phyloP scores from a whole-genome alignment of 2,113 vertebrate species.

The Campylomormyrus numenius region DNA sequence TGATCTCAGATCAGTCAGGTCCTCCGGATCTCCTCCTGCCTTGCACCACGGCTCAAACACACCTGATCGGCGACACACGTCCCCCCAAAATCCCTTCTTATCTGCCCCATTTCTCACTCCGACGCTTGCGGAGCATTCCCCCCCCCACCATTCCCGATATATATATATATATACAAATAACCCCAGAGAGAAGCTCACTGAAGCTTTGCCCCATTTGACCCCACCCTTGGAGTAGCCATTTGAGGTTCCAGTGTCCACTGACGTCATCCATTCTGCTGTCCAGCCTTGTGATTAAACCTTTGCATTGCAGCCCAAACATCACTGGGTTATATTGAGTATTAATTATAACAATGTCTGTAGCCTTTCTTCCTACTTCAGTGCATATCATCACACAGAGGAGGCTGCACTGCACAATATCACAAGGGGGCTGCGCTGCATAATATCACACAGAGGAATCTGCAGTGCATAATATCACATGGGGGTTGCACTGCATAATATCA shows the following conservation, averaged over 20 bases:
- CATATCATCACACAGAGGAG: not conserved
- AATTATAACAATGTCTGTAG: not conserved
- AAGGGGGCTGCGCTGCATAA: no score
- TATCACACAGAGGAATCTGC: not conserved
- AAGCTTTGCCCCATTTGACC: not conserved
- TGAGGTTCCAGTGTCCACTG: not conserved
- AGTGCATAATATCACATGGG: not conserved
- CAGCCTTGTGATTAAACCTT: not conserved
- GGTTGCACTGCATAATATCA: not conserved
- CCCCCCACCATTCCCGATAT: not conserved
- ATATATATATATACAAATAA: not conserved
- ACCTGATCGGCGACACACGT: not conserved
- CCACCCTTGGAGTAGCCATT: not conserved
- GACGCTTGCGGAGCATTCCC: not conserved
- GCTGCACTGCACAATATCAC: not conserved
- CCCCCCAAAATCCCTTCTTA: not conserved
- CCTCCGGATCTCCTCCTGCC: not conserved
- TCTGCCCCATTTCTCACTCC: not conserved
- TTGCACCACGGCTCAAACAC: not conserved
- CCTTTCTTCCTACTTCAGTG: not conserved
- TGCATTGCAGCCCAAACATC: not conserved
- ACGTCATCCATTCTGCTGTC: not conserved
- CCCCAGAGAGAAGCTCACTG: not conserved
- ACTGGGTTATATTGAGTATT: not conserved
- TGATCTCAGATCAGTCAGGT: not conserved